Evolutionary conservation across 2,888 invertebrate genomes (phyloP).

Genomic region (Aspidapion aeneum): DNA sequence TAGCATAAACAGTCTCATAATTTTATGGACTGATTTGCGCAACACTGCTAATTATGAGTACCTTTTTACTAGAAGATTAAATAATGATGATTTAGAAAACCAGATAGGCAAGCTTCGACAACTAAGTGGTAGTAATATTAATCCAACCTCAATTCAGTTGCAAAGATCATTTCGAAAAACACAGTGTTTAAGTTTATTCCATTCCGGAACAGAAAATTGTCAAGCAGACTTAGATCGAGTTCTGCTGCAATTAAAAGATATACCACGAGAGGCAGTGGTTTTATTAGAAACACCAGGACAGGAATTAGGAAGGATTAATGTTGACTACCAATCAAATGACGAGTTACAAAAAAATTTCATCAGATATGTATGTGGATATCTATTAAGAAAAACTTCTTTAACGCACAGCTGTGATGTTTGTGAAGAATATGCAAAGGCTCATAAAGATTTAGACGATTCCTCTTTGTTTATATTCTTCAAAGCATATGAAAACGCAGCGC

Average conservation of each 20-base stretch:
- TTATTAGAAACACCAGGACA: background rate
- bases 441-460: constrained; percentile 12
- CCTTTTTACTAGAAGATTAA: background rate
- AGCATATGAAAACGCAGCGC: constrained; percentile 10
- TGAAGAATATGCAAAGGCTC: constrained; percentile 3
- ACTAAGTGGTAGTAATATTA: background rate
- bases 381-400: background rate
- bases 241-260: background rate
- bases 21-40: background rate
- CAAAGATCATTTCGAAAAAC: background rate
- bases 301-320: too few relatives aligned
- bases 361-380: constrained; percentile 10
- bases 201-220: background rate
- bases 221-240: background rate
- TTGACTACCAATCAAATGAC: background rate
- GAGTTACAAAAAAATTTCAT: constrained; percentile 11
- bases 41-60: background rate
- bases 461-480: constrained; percentile 11
- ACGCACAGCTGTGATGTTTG: constrained; percentile 11
- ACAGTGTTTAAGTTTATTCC: background rate
- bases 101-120: background rate
- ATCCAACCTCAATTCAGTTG: background rate
- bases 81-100: background rate
- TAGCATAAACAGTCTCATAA: background rate
- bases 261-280: background rate